Conservation (phyloP, 1,140 invertebrate genomes). For the Heliconius melpomene region DNA sequence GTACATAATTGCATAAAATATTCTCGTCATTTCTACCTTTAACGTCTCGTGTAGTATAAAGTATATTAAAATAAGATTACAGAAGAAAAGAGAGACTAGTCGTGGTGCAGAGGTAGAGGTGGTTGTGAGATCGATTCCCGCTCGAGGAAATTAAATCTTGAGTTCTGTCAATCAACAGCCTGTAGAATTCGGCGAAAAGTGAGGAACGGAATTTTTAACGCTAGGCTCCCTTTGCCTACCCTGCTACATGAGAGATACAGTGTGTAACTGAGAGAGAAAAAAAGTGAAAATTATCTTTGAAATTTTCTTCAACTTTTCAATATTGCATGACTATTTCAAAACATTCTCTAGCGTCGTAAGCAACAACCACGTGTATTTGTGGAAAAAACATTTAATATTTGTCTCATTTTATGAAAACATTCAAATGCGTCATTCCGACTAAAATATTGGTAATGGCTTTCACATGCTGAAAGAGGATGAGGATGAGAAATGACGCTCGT, state of each 20-base stretch:
- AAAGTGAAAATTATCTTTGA: not conserved
- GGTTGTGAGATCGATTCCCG: no score
- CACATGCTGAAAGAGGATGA: constrained; percentile 55
- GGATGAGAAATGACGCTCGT: constrained; percentile 51
- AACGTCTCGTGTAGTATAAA: not conserved
- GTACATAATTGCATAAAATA: constrained; percentile 15
- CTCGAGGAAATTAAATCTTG: no score
- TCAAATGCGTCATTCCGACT: constrained; percentile 64
- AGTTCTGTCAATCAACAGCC: no score
- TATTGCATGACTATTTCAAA: not conserved
- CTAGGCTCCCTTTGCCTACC: no score
- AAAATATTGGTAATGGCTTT: constrained; percentile 69
- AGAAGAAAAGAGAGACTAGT: not conserved
- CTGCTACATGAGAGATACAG: no score
- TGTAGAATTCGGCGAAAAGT: no score
- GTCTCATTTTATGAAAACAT: constrained; percentile 28
- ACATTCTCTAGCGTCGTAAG: not conserved
- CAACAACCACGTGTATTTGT: constrained; percentile 2
- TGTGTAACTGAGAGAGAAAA: no score
- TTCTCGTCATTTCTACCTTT: not conserved
- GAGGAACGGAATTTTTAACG: no score
- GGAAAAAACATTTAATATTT: constrained; percentile 12
- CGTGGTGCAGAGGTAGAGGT: no score
- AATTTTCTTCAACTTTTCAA: not conserved
- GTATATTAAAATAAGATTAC: not conserved